These are phyloP conservation scores for Sebastes fasciatus DNA, from an alignment of 2,113 vertebrate genomes.

Conservation along the genomic window DNA sequence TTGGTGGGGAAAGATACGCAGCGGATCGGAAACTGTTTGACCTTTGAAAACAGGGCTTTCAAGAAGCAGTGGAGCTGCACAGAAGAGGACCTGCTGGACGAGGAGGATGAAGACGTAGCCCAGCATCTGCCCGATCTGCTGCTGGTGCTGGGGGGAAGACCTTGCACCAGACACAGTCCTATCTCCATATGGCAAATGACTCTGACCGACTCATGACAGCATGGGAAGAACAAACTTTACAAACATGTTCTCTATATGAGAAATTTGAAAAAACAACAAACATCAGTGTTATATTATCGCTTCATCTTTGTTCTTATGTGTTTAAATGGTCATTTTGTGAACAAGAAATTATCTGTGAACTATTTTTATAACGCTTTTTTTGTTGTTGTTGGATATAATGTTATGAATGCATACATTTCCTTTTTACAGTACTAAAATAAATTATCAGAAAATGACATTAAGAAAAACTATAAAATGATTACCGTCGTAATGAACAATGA, in stretches of 20 bases:
- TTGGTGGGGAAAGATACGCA: slow-evolving; percentile 12
- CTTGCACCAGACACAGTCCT: slow-evolving; percentile 66
- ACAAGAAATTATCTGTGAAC: not conserved
- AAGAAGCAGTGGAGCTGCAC: slow-evolving; percentile 47
- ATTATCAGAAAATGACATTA: not conserved
- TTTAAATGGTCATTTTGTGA: slow-evolving; percentile 9
- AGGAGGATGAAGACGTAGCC: slow-evolving; percentile 42
- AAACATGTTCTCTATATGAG: not conserved
- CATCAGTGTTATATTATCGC: slow-evolving; percentile 27
- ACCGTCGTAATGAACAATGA: not conserved
- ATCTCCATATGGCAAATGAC: slow-evolving; percentile 87
- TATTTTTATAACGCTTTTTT: slow-evolving; percentile 23
- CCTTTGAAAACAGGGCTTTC: slow-evolving; percentile 78
- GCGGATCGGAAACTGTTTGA: slow-evolving; percentile 57
- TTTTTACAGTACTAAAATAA: slow-evolving; percentile 10
- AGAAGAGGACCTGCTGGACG: slow-evolving; percentile 25
- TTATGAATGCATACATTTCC: not conserved
- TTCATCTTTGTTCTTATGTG: not conserved
- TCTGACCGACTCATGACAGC: slow-evolving; percentile 69
- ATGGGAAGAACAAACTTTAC: not conserved
- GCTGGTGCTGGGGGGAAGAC: slow-evolving; percentile 87
- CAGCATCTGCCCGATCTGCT: slow-evolving; percentile 79
- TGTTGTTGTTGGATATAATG: not conserved
- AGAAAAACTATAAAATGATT: not conserved
- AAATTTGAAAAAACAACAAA: not conserved